These are phyloP conservation scores for Aporrectodea caliginosa DNA, from an alignment of 1,140 invertebrate genomes.

Conservation along the genomic window DNA sequence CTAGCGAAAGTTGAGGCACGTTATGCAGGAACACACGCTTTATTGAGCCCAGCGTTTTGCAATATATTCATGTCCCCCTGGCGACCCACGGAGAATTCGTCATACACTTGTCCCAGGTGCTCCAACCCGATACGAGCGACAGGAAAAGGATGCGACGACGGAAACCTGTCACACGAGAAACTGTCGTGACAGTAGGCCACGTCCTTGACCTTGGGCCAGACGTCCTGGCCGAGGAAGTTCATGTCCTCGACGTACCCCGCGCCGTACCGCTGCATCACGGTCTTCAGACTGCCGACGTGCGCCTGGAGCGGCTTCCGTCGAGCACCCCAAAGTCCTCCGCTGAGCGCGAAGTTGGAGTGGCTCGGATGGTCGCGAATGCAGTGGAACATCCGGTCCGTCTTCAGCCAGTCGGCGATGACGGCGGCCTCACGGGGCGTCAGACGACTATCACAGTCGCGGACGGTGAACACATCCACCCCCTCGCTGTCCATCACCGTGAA, in stretches of 20 bases:
- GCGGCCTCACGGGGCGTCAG: slow-evolving; percentile 41
- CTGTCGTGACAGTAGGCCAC: slow-evolving; percentile 7
- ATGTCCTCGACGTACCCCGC: not conserved
- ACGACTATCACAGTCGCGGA: slow-evolving; percentile 43
- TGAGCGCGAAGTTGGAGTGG: slow-evolving; percentile 24
- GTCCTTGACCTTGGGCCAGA: slow-evolving; percentile 6
- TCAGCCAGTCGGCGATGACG: slow-evolving; percentile 44
- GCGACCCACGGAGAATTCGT: not conserved
- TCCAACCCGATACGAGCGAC: not conserved
- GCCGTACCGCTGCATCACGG: not conserved
- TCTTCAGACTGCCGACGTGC: not conserved
- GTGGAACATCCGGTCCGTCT: slow-evolving; percentile 39
- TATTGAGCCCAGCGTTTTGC: not conserved
- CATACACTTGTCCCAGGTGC: slow-evolving; percentile 4
- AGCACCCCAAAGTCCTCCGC: slow-evolving; percentile 17
- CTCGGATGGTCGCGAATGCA: slow-evolving; percentile 45
- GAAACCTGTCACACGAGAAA: not conserved
- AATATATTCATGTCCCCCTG: not conserved
- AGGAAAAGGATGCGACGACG: slow-evolving; percentile 6
- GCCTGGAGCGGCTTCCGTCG: not conserved
- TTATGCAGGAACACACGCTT: not conserved
- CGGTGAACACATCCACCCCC: slow-evolving; percentile 43
- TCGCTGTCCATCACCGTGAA: slow-evolving; percentile 44
- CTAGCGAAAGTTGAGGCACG: too few relatives aligned
- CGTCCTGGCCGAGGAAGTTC: not conserved